Conservation (phyloP, 2,888 invertebrate genomes). For the Stenolophus ochropezus region DNA sequence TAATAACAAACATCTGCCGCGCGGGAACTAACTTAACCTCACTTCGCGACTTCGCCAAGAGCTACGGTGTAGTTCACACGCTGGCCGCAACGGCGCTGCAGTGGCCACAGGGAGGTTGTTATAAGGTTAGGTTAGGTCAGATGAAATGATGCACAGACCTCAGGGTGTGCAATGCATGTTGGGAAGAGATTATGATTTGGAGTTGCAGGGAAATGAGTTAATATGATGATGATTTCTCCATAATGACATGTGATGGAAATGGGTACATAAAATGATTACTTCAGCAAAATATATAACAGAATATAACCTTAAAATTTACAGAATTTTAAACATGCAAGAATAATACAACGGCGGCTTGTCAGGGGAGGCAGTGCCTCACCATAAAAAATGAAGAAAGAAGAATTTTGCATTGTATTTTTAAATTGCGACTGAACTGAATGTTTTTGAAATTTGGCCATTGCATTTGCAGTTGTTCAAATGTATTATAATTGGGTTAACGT, state of each 20-base stretch:
- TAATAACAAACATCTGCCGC: neutral
- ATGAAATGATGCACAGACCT: constrained; percentile 3
- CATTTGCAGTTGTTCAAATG: no score
- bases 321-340: no score
- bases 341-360: no score
- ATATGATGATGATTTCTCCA: neutral
- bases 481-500: no score
- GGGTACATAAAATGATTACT: neutral
- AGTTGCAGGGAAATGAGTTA: neutral
- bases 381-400: no score
- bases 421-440: no score
- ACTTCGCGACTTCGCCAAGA: constrained; percentile 3
- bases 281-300: no score
- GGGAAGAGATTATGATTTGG: constrained; percentile 23
- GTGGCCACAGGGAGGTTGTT: constrained; percentile 18
- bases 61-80: constrained; percentile 25
- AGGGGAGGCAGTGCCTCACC: no score
- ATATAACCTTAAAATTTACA: no score
- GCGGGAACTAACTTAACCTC: constrained; percentile 26
- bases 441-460: no score
- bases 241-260: neutral
- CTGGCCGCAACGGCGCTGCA: constrained; percentile 4
- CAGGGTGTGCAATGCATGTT: constrained; percentile 17
- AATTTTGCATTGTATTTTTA: no score
- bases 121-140: constrained; percentile 34